Evolutionary conservation across 2,888 invertebrate genomes (phyloP).

Genomic region (Cenopis cana): DNA sequence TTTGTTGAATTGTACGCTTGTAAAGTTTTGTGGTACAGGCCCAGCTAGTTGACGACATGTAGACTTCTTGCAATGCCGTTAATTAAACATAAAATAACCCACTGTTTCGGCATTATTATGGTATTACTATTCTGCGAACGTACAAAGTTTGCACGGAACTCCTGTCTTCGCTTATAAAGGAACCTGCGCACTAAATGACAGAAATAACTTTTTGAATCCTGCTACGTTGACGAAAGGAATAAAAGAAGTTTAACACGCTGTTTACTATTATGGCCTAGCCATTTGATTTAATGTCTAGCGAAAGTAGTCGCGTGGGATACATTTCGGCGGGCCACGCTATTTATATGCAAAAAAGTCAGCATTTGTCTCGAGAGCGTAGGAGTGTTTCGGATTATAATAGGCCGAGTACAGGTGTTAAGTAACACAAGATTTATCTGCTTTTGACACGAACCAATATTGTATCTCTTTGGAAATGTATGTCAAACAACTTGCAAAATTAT

Average conservation of each 20-base stretch:
- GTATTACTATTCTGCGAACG: conserved; percentile 43
- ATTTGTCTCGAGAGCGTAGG: conserved; percentile 26
- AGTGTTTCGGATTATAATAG: conserved; percentile 33
- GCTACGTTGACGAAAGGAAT: conserved; percentile 24
- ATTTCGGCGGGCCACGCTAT: conserved; percentile 34
- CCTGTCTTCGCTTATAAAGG: conserved; percentile 38
- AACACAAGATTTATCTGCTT: conserved; percentile 30
- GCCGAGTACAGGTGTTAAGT: conserved; percentile 36
- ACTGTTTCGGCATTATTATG: conserved; percentile 43
- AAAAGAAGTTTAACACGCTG: conserved; percentile 23
- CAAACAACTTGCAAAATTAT: conserved; percentile 2
- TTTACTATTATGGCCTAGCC: conserved; percentile 20
- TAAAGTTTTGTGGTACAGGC: too few relatives aligned
- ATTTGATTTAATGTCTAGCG: conserved; percentile 42
- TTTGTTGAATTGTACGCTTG: too few relatives aligned
- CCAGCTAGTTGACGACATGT: conserved; percentile 4
- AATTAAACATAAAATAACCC: conserved; percentile 45
- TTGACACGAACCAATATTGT: conserved; percentile 19
- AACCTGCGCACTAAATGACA: conserved; percentile 35
- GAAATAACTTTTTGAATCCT: conserved; percentile 35
- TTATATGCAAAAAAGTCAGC: conserved; percentile 41
- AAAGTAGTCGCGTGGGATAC: conserved; percentile 41
- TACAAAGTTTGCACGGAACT: conserved; percentile 41
- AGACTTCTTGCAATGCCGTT: conserved; percentile 36
- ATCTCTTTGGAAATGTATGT: conserved; percentile 21